phyloP scores from a whole-genome alignment of 2,888 invertebrate genomes.

The Agrotis segetum region DNA sequence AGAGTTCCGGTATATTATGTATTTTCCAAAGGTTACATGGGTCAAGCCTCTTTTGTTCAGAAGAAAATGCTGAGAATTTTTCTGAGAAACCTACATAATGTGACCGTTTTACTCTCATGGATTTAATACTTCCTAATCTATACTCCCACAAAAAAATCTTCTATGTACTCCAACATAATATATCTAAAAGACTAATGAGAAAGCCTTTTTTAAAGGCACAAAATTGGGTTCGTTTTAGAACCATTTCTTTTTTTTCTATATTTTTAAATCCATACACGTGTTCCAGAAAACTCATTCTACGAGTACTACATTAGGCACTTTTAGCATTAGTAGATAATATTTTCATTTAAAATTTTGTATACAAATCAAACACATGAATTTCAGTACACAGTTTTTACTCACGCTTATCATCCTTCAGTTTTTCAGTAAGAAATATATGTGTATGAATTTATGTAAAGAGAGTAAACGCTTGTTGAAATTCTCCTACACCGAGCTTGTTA shows the following conservation, averaged over 20 bases:
- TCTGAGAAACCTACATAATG: neutral
- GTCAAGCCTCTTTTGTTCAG: neutral
- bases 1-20: neutral
- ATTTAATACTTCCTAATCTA: neutral
- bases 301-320: too few species aligned
- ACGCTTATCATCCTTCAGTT: neutral
- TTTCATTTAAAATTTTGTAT: too few species aligned
- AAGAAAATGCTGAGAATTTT: slow-evolving; percentile 1
- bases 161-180: too few species aligned
- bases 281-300: too few species aligned
- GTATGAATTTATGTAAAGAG: neutral
- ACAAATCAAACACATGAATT: too few species aligned
- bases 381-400: too few species aligned
- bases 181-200: too few species aligned
- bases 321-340: too few species aligned
- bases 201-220: too few species aligned
- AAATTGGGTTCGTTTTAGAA: too few species aligned
- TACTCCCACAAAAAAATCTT: neutral
- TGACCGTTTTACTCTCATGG: neutral
- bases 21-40: slow-evolving; percentile 10
- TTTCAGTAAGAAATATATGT: neutral
- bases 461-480: neutral
- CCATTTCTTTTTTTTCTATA: too few species aligned
- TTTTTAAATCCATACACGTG: too few species aligned
- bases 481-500: neutral